A percentile compares a stretch with the other conserved stretches of the same genome.
Evolutionary conservation across 1,140 invertebrate species (phyloP).

Genomic region (Calosoma granatense): DNA sequence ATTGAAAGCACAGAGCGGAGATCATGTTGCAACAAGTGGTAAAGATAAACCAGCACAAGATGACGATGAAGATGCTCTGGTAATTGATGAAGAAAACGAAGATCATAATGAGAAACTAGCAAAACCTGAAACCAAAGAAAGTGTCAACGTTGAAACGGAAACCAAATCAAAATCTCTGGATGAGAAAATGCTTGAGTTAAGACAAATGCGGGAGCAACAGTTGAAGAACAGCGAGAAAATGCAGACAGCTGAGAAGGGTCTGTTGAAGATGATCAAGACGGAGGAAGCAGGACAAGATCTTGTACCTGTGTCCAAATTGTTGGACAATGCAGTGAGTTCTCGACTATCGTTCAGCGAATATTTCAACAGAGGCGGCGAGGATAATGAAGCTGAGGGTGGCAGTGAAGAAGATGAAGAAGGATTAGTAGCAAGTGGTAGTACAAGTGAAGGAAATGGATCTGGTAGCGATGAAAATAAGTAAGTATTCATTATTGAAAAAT

Average conservation of each 20-base stretch:
- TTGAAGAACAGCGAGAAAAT: constrained; percentile 11
- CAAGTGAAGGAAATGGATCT: constrained; percentile 69
- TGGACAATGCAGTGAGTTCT: constrained; percentile 60
- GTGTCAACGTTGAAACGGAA: constrained; percentile 11
- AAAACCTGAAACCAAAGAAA: constrained; percentile 18
- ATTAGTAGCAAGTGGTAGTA: constrained; percentile 54
- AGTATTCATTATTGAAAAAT: too few species aligned
- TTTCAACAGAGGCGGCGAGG: constrained; percentile 42
- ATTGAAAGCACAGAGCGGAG: constrained; percentile 43
- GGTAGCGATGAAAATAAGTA: constrained; percentile 68
- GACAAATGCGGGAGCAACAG: constrained; percentile 31
- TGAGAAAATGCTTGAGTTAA: constrained; percentile 30
- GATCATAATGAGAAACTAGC: constrained; percentile 19
- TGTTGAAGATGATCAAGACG: constrained; percentile 23
- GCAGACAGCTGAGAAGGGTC: neutral
- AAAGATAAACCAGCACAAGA: constrained; percentile 34
- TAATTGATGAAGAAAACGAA: constrained; percentile 54
- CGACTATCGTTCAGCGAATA: constrained; percentile 50
- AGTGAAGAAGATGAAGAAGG: constrained; percentile 64
- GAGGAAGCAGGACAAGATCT: constrained; percentile 47
- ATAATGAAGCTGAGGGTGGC: constrained; percentile 24
- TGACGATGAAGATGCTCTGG: constrained; percentile 52
- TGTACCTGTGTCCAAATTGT: constrained; percentile 62
- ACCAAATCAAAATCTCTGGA: constrained; percentile 22
- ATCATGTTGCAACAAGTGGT: constrained; percentile 11